phyloP scores from a whole-genome alignment of 1,140 invertebrate species.

The Cydia pomonella region DNA sequence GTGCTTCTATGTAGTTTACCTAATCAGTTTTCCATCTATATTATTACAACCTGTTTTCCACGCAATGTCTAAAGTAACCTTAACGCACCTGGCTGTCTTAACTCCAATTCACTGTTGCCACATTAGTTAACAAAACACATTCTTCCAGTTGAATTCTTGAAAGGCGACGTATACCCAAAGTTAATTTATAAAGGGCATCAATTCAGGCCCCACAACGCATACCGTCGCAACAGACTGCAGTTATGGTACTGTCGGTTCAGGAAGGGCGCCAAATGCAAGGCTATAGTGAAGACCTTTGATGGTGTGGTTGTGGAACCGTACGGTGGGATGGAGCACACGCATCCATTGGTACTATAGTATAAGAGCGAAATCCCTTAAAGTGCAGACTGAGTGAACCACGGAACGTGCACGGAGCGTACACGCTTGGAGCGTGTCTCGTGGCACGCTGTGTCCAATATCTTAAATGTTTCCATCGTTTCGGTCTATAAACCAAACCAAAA shows the following conservation, averaged over 20 bases:
- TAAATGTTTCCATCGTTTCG: no score
- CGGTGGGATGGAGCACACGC: neutral
- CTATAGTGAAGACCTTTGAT: constrained; percentile 51
- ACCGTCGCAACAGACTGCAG: constrained; percentile 49
- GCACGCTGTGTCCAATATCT: no score
- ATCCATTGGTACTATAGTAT: neutral
- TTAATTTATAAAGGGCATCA: constrained; percentile 51
- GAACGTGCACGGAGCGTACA: no score
- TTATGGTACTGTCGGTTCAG: constrained; percentile 59
- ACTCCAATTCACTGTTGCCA: neutral
- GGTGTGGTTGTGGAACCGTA: constrained; percentile 39
- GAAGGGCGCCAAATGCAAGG: constrained; percentile 49
- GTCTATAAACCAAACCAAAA: no score
- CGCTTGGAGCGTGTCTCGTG: no score
- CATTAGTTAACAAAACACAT: constrained; percentile 21
- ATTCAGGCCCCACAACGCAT: constrained; percentile 58
- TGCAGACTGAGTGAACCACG: neutral
- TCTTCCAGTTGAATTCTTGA: constrained; percentile 46
- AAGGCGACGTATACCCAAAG: constrained; percentile 50
- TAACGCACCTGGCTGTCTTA: no score
- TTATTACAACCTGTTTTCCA: no score
- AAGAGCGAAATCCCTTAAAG: neutral
- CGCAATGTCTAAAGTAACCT: no score
- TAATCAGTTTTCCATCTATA: no score
- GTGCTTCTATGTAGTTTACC: no score